These are phyloP conservation scores for Alitta virens DNA, from an alignment of 2,888 invertebrate species.

Conservation along the genomic window DNA sequence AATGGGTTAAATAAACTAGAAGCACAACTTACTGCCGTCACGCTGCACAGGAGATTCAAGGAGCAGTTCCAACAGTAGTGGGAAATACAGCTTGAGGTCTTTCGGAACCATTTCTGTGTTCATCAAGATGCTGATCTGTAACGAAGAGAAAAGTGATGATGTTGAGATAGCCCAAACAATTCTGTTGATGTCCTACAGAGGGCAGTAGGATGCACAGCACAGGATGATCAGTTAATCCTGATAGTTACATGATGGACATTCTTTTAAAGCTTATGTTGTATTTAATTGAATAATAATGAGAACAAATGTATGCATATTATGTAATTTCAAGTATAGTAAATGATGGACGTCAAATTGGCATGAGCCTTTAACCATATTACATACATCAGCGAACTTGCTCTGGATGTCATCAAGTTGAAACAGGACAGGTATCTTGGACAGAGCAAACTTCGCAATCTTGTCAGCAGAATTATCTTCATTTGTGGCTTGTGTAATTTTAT, in stretches of 20 bases:
- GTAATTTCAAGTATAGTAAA: too few species aligned
- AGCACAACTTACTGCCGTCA: conserved; percentile 57
- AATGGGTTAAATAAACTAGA: too few species aligned
- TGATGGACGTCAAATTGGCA: too few species aligned
- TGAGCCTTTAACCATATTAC: too few species aligned
- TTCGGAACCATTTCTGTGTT: conserved; percentile 67
- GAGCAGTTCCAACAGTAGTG: conserved; percentile 72
- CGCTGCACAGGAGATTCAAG: conserved; percentile 72
- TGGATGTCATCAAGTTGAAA: conserved; percentile 77
- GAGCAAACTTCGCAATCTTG: conserved; percentile 38
- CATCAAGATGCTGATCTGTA: conserved; percentile 65
- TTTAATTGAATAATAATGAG: too few species aligned
- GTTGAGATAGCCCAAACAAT: too few species aligned
- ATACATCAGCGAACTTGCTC: conserved; percentile 81
- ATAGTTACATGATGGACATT: too few species aligned
- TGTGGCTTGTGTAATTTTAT: conserved; percentile 38
- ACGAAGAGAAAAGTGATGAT: conserved; percentile 17
- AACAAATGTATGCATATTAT: too few species aligned
- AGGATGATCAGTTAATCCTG: too few species aligned
- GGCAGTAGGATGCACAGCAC: too few species aligned
- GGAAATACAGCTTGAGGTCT: conserved; percentile 70
- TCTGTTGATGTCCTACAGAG: too few species aligned
- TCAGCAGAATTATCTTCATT: conserved; percentile 34
- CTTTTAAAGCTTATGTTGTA: too few species aligned
- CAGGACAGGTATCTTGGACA: conserved; percentile 67